Percentiles rank a stretch among this genome's conserved stretches.
Conservation (phyloP, 23 tunicate genomes). For the Diplosoma virens region DNA sequence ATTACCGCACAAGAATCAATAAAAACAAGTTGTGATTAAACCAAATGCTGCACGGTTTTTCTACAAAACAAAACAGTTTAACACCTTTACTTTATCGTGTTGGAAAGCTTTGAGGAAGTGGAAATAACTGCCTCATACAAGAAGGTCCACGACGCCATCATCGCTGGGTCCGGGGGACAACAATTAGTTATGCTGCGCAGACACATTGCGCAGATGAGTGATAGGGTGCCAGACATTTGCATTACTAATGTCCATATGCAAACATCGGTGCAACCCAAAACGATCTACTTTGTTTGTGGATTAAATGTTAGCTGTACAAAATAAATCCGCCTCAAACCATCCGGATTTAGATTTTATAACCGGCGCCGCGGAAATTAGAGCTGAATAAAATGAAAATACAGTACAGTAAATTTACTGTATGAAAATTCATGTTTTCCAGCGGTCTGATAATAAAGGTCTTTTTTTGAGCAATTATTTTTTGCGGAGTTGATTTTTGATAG, state of each 20-base stretch:
- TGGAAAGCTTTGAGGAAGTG: constrained; percentile 40
- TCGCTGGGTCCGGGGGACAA: neutral
- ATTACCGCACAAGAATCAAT: neutral
- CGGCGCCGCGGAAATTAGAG: too few species aligned
- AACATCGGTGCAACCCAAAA: constrained; percentile 82
- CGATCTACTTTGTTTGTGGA: constrained; percentile 76
- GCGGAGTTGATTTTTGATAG: too few species aligned
- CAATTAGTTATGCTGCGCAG: constrained; percentile 10
- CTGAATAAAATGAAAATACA: too few species aligned
- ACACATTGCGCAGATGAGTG: constrained; percentile 51
- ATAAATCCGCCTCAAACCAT: too few species aligned
- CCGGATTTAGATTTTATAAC: too few species aligned
- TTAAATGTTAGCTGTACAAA: too few species aligned
- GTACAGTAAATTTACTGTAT: too few species aligned
- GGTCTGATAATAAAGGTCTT: too few species aligned
- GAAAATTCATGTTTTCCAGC: too few species aligned
- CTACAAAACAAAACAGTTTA: neutral
- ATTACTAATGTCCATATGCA: constrained; percentile 61
- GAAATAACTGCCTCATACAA: constrained; percentile 73
- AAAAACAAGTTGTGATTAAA: neutral
- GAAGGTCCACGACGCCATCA: constrained; percentile 43
- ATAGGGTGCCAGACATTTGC: constrained; percentile 76
- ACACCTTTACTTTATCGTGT: constrained; percentile 67
- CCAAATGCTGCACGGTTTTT: neutral
- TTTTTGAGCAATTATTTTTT: too few species aligned